phyloP scores from a whole-genome alignment of 2,888 invertebrate genomes.

The Carabus problematicus region DNA sequence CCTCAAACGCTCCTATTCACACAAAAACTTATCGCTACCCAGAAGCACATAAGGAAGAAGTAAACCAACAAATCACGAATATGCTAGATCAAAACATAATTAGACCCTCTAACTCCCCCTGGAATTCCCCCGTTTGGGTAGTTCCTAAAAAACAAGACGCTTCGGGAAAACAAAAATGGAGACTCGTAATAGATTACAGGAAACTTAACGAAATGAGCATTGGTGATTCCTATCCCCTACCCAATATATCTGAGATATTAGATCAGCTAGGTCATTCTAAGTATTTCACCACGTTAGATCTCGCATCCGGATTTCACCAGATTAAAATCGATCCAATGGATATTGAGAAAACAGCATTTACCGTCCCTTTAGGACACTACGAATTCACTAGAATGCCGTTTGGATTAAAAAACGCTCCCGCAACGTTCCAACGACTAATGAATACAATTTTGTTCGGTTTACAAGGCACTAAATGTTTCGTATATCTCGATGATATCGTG shows the following conservation, averaged over 20 bases:
- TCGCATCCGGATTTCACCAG: conserved; percentile 54
- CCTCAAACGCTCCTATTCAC: neutral
- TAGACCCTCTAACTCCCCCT: conserved; percentile 32
- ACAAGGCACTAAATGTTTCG: conserved; percentile 50
- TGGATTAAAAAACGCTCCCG: too few species aligned
- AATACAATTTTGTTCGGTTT: conserved; percentile 52
- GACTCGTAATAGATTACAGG: neutral
- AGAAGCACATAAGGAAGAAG: neutral
- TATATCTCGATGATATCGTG: conserved; percentile 53
- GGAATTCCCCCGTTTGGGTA: conserved; percentile 37
- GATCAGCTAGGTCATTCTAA: neutral
- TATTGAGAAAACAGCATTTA: conserved; percentile 55
- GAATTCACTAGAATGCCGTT: conserved; percentile 54
- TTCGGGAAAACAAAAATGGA: conserved; percentile 29
- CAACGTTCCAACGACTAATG: conserved; percentile 56
- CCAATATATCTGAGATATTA: neutral
- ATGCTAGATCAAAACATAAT: conserved; percentile 38
- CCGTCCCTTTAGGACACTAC: conserved; percentile 51
- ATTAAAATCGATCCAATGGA: conserved; percentile 50
- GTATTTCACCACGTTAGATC: neutral
- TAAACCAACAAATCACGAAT: neutral
- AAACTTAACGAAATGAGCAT: neutral
- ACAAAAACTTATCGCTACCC: conserved; percentile 32
- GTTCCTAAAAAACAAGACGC: conserved; percentile 43
- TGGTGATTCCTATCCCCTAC: neutral